Evolutionary conservation across 2,797 vertebrate genomes (phyloP), one percentile per base, ranked within the genome.

Genomic region (Alcedo quadribrachys): DNA sequence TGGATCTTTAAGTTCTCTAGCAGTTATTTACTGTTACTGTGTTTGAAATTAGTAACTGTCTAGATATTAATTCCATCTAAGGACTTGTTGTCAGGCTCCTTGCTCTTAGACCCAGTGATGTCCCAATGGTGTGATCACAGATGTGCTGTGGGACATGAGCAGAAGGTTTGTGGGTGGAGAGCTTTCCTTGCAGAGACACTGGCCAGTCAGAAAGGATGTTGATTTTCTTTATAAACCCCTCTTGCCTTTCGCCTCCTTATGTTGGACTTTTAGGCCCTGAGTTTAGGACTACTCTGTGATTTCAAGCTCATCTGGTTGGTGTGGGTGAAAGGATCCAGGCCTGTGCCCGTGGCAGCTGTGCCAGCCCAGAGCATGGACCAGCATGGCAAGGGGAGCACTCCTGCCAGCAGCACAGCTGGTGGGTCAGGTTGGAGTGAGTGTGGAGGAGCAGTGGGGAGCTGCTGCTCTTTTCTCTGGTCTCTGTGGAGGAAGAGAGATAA

Each of bases 341-440:
- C 42, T 1, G 0, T 19, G 70, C 9, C 45, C 5, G 0, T 20
- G 20, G 15, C 53, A 77, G 63, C 73, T 0, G 1, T 46, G 57
- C 51, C 40, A 65, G 42, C 40, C 28, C 19, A 2, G 33, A 43
- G 63, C 37, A 9, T 1, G 50, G 58, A 22, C 10, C 1, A 1
- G 24, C 12, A 13, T 0, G 11, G 43, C 37, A 30, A 28, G 48
- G 18, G 57, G 50, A 70, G 28, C 2, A 1, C 14, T 85, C 25
- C 55, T 50, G 63, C 25, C 68, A 77, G 60, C 60, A 37, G 63
- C 75, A 43, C 0, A 1, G 57, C 79, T 27, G 45, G 19, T 30
- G 43, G 35, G 5, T 17, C 8, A 1, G 18, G 20, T 28, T 30
- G 30, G 37, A 61, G 32, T 0, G 0, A 25, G 3, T 27, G 22